phyloP scores from a whole-genome alignment of 2,888 invertebrate species.

The Galeopsomyia nigrocyanea region DNA sequence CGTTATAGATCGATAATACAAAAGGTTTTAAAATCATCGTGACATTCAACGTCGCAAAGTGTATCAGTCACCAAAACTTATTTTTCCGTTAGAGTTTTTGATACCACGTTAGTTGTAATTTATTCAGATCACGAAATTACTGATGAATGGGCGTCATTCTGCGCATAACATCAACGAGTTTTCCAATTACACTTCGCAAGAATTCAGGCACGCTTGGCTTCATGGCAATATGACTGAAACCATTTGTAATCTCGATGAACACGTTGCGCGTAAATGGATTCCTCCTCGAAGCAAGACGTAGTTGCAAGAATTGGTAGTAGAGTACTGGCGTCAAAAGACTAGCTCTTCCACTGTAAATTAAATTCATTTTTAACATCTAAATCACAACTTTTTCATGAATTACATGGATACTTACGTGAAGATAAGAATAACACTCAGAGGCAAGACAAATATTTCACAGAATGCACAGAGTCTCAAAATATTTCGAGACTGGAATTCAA shows the following conservation, averaged over 20 bases:
- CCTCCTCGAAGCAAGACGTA: conserved; percentile 93
- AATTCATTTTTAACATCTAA: conserved; percentile 28
- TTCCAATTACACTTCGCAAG: conserved; percentile 73
- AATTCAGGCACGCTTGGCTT: conserved; percentile 80
- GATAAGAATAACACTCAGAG: conserved; percentile 83
- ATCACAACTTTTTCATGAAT: conserved; percentile 1
- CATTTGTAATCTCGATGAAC: conserved; percentile 87
- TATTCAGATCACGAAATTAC: conserved; percentile 50
- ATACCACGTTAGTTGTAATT: conserved; percentile 20
- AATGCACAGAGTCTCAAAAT: conserved; percentile 92
- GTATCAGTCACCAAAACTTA: conserved; percentile 32
- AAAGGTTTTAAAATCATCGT: conserved; percentile 25
- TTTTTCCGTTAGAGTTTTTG: conserved; percentile 16
- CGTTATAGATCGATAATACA: conserved; percentile 25
- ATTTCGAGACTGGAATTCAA: conserved; percentile 91
- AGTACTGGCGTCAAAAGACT: conserved; percentile 93
- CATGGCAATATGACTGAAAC: conserved; percentile 77
- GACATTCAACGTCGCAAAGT: conserved; percentile 16
- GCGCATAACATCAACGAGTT: conserved; percentile 78
- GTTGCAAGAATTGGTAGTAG: conserved; percentile 95
- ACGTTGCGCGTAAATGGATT: conserved; percentile 97
- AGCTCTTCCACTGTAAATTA: conserved; percentile 83
- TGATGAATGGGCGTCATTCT: conserved; percentile 77
- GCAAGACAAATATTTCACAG: conserved; percentile 93
- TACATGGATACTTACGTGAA: conserved; percentile 79